Evolutionary conservation across 2,113 vertebrate species (phyloP), one percentile per base, ranked within the genome.

Genomic region (Sinocyclocheilus rhinocerous): DNA sequence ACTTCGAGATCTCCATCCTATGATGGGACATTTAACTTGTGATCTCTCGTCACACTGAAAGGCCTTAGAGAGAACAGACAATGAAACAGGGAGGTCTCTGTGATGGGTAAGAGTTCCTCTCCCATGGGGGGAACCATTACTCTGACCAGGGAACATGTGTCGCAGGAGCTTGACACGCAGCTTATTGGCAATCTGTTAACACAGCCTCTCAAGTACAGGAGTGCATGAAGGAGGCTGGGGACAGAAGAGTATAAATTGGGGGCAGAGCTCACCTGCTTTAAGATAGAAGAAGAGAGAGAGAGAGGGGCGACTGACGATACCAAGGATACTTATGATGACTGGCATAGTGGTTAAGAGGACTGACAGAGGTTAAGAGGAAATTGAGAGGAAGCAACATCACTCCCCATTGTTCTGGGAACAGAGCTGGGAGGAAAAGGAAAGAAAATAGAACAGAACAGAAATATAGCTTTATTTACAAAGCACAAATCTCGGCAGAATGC

Each of bases 111-210:
- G 18, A 70, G 24, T 63, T 69, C 22, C 26, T 65, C 63, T 52
- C 11, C 57, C 57, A 72, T 78, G 55, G n/a, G 87, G 81, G 63
- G 72, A 70, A 80, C 42, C 79, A 55, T 59, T 78, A 84, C 79
- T 84, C 42, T 76, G 76, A 10, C 79, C 55, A 75, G 59, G 45
- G 76, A 76, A 36, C 91, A 94, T 81, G 86, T 84, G 85, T 89
- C 85, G 85, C 86, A 52, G 88, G 87, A 89, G 86, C 90, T 91
- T 93, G 93, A 91, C 92, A 92, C 90, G 67, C 42, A 92, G 88
- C 91, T 94, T 94, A 95, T 94, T 94, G 94, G 91, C 94, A 95
- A 94, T 95, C 94, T 94, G 93, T 94, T 94, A 94, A 91, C 93
- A 89, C 88, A 85, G 91, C 92, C 84, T 84, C 89, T 11, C 63